Evolutionary conservation across 2,888 invertebrate species (phyloP), one percentile per base, ranked within the genome.

Genomic region (Emmelina monodactyla): DNA sequence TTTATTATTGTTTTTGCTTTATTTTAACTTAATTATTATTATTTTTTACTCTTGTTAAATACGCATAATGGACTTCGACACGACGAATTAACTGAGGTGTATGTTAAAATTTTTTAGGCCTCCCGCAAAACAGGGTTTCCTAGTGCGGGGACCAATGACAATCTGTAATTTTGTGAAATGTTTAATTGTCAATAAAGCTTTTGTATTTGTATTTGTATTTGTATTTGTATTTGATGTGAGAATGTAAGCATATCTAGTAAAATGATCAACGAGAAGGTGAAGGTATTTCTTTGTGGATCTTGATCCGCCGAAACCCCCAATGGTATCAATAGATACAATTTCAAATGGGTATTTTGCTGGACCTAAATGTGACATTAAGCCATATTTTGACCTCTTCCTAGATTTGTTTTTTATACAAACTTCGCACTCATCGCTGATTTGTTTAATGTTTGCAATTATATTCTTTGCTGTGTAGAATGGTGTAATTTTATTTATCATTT

Each of bases 201-300:
- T n/a, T n/a, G n/a, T n/a, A n/a, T n/a, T n/a, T n/a, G n/a, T n/a
- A n/a, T n/a, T n/a, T n/a, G n/a, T 46, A 30, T 37, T 37, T 16
- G 45, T 29, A 41, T 12, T 41, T 15, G 37, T 50, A 37, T 41
- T 47, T 5, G 47, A 53, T 7, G 44, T 50, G 0, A 44, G 1
- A 34, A 47, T 49, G 39, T 31, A 45, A 13, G 49, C 47, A n/a
- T n/a, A n/a, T n/a, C 16, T 11, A 28, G 11, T 28, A 11, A 29
- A 29, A 13, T 29, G 29, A 12, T 29, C 48, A 3, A 47, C 44
- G 16, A 50, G 28, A 2, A 53, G 42, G 28, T 53, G 51, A 32
- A 47, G 31, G 14, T 47, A 50, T 40, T 5, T 47, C 40, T 50
- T 49, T 31, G 49, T 49, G 5, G 50, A 53, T n/a, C n/a, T n/a